A percentile compares a stretch with the other conserved stretches of the same genome.
phyloP scores from a whole-genome alignment of 2,797 vertebrate species.

The Triplophysa yarkandensis region DNA sequence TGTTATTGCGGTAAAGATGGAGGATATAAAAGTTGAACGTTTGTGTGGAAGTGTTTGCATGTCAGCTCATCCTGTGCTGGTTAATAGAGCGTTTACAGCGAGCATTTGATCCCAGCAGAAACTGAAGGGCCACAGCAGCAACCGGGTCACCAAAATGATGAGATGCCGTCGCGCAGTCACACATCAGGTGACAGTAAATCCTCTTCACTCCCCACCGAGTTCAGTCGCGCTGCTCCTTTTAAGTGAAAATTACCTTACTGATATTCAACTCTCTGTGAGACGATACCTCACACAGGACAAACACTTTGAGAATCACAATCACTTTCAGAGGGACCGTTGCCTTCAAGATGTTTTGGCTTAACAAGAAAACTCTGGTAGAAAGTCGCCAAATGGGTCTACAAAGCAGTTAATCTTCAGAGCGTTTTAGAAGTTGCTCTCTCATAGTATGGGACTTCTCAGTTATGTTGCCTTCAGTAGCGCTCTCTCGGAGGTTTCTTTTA shows the following conservation, averaged over 20 bases:
- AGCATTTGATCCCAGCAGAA: conserved; percentile 57
- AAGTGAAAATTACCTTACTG: conserved; percentile 34
- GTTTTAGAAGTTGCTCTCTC: background rate
- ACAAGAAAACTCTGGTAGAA: background rate
- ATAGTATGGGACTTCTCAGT: background rate
- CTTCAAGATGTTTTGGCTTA: background rate
- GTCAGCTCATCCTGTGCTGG: conserved; percentile 49
- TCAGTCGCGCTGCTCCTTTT: conserved; percentile 18
- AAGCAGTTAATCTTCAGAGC: background rate
- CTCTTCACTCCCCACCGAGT: conserved; percentile 28
- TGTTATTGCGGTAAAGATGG: conserved; percentile 27
- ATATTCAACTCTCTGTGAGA: conserved; percentile 28
- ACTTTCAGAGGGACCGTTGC: background rate
- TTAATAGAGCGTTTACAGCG: conserved; percentile 67
- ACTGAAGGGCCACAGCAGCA: conserved; percentile 38
- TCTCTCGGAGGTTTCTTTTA: background rate
- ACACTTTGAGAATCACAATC: conserved; percentile 23
- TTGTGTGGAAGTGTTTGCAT: conserved; percentile 35
- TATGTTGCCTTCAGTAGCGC: background rate
- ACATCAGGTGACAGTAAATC: conserved; percentile 38
- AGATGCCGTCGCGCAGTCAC: conserved; percentile 37
- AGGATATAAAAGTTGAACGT: conserved; percentile 36
- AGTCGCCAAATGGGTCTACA: background rate
- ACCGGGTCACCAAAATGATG: conserved; percentile 69
- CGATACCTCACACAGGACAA: conserved; percentile 19